A percentile compares a stretch with the other conserved stretches of the same genome.
These are phyloP conservation scores for Montipora sp. DNA, from an alignment of 64 coral and sea anemone genomes.

Conservation along the genomic window DNA sequence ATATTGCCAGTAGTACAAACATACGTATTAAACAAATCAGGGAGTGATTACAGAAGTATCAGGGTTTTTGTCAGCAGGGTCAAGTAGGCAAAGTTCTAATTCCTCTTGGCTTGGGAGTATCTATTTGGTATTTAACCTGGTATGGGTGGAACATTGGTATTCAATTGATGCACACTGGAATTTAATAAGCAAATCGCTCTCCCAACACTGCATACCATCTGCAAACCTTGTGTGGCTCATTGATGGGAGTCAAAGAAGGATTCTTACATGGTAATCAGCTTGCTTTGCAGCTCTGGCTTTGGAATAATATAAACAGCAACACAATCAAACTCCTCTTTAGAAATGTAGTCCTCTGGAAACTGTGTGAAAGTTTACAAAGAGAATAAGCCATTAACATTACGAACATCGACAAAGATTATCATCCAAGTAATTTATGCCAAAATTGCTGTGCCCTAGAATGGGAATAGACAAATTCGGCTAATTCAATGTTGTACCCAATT, in stretches of 20 bases:
- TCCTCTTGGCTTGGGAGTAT: no score
- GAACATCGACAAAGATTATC: not conserved
- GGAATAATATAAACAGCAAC: conserved; percentile 98
- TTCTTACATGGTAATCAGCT: conserved; percentile 89
- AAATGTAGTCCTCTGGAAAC: conserved; percentile 94
- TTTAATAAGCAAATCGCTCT: no score
- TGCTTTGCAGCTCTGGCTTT: conserved; percentile 94
- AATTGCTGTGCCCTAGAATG: no score
- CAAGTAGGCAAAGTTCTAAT: no score
- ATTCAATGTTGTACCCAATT: no score
- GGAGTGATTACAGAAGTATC: no score
- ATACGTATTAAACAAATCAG: no score
- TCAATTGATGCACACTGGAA: no score
- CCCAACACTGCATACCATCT: not conserved
- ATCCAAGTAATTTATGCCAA: not conserved
- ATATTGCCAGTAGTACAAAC: no score
- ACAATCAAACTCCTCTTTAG: conserved; percentile 97
- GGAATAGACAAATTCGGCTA: not conserved
- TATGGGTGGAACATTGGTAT: no score
- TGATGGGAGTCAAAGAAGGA: not conserved
- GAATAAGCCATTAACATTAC: not conserved
- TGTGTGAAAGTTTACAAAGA: conserved; percentile 3
- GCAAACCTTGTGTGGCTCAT: not conserved
- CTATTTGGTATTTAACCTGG: no score
- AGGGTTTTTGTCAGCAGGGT: no score